Evolutionary conservation across 2,113 vertebrate genomes (phyloP).

Genomic region (Alligator sinensis): DNA sequence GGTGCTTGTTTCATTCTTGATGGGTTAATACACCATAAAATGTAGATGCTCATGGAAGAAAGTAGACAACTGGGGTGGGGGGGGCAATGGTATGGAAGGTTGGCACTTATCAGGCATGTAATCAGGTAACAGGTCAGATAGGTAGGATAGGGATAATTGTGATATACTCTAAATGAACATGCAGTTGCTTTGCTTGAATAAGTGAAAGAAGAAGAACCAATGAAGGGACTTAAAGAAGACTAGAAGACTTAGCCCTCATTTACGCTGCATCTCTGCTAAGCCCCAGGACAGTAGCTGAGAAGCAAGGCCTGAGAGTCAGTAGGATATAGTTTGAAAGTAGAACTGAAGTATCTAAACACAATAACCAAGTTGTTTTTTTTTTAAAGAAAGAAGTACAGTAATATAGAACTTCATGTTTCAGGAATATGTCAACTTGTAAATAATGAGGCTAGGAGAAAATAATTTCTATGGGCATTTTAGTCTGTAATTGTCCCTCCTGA

Average conservation of each 20-base stretch:
- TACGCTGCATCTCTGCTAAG: too few relatives aligned
- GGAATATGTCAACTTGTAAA: background rate
- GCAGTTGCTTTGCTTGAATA: background rate
- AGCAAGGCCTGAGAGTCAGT: too few relatives aligned
- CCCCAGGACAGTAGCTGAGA: too few relatives aligned
- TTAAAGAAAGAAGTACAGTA: background rate
- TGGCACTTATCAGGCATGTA: background rate
- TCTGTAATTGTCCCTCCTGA: background rate
- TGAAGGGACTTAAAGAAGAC: constrained; percentile 14
- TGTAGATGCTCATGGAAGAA: background rate
- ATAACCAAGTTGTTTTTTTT: background rate
- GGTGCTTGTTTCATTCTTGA: background rate
- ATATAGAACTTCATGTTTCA: background rate
- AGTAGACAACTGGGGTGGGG: background rate
- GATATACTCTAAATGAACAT: background rate
- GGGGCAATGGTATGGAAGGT: background rate
- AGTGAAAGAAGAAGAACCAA: background rate
- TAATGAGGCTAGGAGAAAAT: background rate
- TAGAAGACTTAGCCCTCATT: background rate
- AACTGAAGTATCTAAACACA: background rate
- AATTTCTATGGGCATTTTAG: background rate
- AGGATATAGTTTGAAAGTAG: accelerated
- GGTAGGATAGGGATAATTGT: background rate
- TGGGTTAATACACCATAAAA: background rate
- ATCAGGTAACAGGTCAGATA: background rate